Base-by-base conservation (phyloP, 2,797 vertebrate genomes). In the Pipistrellus kuhlii region DNA sequence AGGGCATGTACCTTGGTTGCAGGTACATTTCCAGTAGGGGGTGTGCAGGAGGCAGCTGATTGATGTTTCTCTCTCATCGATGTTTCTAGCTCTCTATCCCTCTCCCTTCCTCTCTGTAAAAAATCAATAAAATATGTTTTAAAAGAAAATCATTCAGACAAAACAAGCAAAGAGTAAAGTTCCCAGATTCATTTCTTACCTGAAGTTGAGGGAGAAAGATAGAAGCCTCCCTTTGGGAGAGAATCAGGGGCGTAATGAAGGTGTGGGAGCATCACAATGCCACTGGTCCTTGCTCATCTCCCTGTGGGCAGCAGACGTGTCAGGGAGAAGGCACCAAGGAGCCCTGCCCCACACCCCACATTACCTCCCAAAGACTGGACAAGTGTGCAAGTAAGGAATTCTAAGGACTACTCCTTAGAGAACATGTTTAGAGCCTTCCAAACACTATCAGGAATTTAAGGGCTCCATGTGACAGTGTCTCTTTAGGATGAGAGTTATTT, bases 271-370 rank as follows among this genome's bases (percentile, higher is more conserved):
- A 0, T 21, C 17, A 3, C 1, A 32, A 2, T 25, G 18, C 71
- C 5, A 13, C 7, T 44, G 44, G 8, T 32, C 0, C 0, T 15
- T 1, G 4, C 0, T 6, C 1, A 13, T 21, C 83, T 71, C 13
- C 1, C 53, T 2, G 17, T 5, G 38, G 20, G 20, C 1, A 1
- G 55, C 23, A 13, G 27, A 12, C 2, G 20, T 14, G 38, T 66
- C 14, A 10, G 23, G 30, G 10, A 21, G 32, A 23, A 1, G 13
- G 8, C 9, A 2, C 51, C 27, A 0, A 2, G 0, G 18, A 11
- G 3, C 20, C 5, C 21, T 23, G 25, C 35, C 25, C 66, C 35
- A 7, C 1, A 14, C 15, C 68, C 35, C 32, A 2, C 23, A 25
- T 32, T 18, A 4, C n/a, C 12, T 35, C 38, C 41, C 3, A 8